Evolutionary conservation across 2,888 invertebrate species (phyloP), one percentile per base, ranked within the genome.

Genomic region (Scrobipalpa costella): DNA sequence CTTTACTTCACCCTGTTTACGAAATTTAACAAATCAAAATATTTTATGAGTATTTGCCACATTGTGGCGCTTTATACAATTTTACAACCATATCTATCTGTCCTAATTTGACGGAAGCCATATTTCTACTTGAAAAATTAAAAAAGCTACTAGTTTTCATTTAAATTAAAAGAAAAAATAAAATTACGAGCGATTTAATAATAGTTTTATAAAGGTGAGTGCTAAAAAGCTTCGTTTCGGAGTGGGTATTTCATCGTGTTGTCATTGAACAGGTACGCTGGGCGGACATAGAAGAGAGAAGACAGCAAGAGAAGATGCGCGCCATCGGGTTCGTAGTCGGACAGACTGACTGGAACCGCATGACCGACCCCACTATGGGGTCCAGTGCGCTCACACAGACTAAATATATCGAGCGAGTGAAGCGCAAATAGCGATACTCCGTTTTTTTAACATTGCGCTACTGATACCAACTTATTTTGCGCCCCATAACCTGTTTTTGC

Each of bases 311-410:
- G 83, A 96, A 98, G 91, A 96, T 98, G 94, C 94, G 98, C 61
- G 98, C 97, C 33, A 95, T 99, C 68, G 99, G 99, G 21, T 99
- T 99, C 90, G 98, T 99, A 61, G 98, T 99, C 66, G 98, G 99
- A 0, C 98, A 98, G 79, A 98, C 98, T 0, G 97, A 99, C 84
- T 99, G 98, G 99, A 94, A 95, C 69, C 93, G 98, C 71, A 98
- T 98, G 95, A 97, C 97, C 86, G 98, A 98, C 86, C 97, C 97
- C 2, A 95, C 96, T 33, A 95, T 95, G 84, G 98, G 98, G 5
- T 95, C 96, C 76, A 94, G 95, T 75, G 98, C 98, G 13, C 94
- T 99, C 59, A 98, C 98, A 65, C 95, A 96, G 85, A 98, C 98
- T 70, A 98, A 98, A 92, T 98, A 97, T 85, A 97, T 98, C 73